Conservation (phyloP, 2,113 vertebrate genomes). For the Gasterosteus aculeatus region DNA sequence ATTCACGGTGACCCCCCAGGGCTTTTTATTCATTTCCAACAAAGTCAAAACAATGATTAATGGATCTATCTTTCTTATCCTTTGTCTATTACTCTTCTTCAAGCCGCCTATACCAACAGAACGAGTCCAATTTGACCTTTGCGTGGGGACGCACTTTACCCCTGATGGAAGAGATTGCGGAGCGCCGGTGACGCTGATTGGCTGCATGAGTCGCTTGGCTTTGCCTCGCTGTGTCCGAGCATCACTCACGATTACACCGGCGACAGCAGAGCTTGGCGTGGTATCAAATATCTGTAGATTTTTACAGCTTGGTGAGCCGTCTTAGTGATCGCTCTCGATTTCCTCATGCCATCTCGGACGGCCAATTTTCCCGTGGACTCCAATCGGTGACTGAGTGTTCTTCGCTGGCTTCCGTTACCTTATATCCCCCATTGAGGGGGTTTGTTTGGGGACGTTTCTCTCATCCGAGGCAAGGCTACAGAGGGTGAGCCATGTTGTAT, state of each 20-base stretch:
- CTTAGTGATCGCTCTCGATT: constrained; percentile 52
- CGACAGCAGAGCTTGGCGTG: constrained; percentile 45
- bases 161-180: constrained; percentile 41
- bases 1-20: constrained; percentile 6
- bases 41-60: constrained; percentile 42
- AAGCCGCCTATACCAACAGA: constrained; percentile 17
- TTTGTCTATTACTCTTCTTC: constrained; percentile 18
- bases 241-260: constrained; percentile 58
- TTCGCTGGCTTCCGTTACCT: constrained; percentile 28
- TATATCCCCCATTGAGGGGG: background rate
- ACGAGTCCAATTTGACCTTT: constrained; percentile 69
- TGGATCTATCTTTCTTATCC: constrained; percentile 10
- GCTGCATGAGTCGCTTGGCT: constrained; percentile 63
- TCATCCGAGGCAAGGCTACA: background rate
- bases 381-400: constrained; percentile 58
- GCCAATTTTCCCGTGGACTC: constrained; percentile 55
- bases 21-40: constrained; percentile 9
- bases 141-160: constrained; percentile 65
- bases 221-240: constrained; percentile 49
- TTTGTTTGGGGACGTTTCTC: background rate
- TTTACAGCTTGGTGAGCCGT: constrained; percentile 50
- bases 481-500: background rate
- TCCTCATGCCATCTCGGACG: constrained; percentile 49
- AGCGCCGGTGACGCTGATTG: constrained; percentile 60
- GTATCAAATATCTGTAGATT: constrained; percentile 56